A percentile compares a stretch with the other conserved stretches of the same genome.
Conservation (phyloP, 1,140 invertebrate species). For the Drosophila novamexicana region DNA sequence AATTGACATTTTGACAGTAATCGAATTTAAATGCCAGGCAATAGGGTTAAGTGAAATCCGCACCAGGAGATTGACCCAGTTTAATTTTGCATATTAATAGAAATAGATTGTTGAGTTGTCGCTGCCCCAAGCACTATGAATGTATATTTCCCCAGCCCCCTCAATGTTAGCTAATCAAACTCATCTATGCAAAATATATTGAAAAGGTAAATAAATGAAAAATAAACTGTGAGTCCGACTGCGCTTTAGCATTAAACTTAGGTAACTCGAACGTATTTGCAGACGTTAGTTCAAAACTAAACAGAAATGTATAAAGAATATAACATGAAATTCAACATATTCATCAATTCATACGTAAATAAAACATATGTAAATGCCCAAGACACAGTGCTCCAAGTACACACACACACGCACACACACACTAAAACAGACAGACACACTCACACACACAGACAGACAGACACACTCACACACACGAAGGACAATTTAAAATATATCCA, state of each 20-base stretch:
- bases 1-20: conserved; percentile 10
- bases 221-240: conserved; percentile 19
- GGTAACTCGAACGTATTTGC: not conserved
- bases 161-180: not conserved
- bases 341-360: conserved; percentile 47
- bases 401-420: conserved; percentile 27
- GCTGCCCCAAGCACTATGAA: not conserved
- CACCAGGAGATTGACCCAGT: conserved; percentile 8
- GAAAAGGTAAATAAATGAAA: not conserved
- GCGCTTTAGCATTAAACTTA: conserved; percentile 34
- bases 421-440: conserved; percentile 36
- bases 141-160: not conserved
- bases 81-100: conserved; percentile 11
- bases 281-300: conserved; percentile 1
- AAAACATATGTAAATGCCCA: conserved; percentile 46
- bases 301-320: conserved; percentile 10
- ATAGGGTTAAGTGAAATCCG: not conserved
- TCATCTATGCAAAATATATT: not conserved
- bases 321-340: conserved; percentile 27
- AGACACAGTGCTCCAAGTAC: conserved; percentile 31
- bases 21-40: conserved; percentile 7
- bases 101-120: conserved; percentile 5
- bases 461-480: conserved; percentile 24
- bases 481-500: conserved; percentile 62
- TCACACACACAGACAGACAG: conserved; percentile 35